Percentiles rank a stretch among this genome's conserved stretches.
Conservation (phyloP, 2,113 vertebrate species). For the Upupa epops region DNA sequence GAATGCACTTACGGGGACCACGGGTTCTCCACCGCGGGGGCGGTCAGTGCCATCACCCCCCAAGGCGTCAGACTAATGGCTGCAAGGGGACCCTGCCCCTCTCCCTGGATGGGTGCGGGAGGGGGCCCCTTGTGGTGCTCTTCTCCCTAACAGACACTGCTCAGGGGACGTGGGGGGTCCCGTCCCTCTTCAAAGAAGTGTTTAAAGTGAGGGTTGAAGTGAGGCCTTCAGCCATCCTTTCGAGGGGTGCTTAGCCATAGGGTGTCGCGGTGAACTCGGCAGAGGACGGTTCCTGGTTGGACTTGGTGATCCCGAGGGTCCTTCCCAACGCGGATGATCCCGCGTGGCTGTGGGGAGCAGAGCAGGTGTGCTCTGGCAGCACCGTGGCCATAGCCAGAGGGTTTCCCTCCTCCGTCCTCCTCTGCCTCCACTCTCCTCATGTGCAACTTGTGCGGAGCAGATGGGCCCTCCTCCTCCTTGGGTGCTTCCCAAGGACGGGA, state of each 20-base stretch:
- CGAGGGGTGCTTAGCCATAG: too few relatives aligned
- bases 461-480: rapidly evolving
- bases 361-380: too few relatives aligned
- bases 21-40: rapidly evolving
- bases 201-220: neutral
- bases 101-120: rapidly evolving
- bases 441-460: neutral
- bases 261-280: too few relatives aligned
- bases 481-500: too few relatives aligned
- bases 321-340: neutral
- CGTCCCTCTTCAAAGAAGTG: neutral
- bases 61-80: neutral
- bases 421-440: neutral
- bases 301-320: too few relatives aligned
- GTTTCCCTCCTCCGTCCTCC: neutral
- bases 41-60: neutral
- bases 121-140: neutral
- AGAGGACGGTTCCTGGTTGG: too few relatives aligned
- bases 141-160: neutral
- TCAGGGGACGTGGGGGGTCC: rapidly evolving
- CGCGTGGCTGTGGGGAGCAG: rapidly evolving
- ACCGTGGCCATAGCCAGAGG: rapidly evolving
- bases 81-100: rapidly evolving
- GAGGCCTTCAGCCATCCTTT: too few relatives aligned
- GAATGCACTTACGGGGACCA: neutral